Evolutionary conservation across 2,888 invertebrate species (phyloP).

Genomic region (Rhagium mordax): DNA sequence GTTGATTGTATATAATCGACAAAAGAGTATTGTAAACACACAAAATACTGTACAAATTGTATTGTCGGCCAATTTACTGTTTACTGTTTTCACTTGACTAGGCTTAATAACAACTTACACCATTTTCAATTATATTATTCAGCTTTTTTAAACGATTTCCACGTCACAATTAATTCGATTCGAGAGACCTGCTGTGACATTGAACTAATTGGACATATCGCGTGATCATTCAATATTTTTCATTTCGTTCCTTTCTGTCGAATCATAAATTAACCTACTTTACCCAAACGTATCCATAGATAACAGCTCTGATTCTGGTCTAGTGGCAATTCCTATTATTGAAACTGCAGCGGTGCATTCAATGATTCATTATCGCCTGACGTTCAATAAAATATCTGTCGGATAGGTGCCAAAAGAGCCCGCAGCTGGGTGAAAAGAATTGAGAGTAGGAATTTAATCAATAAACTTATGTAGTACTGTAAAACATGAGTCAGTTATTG

Average conservation of each 20-base stretch:
- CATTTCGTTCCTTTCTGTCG: neutral
- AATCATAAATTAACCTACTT: neutral
- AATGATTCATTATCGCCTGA: neutral
- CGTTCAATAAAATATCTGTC: neutral
- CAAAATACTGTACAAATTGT: too few species aligned
- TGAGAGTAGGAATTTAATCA: neutral
- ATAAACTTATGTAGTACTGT: neutral
- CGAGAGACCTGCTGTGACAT: neutral
- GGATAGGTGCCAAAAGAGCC: neutral
- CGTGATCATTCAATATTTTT: neutral
- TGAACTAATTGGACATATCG: neutral
- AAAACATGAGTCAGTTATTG: neutral
- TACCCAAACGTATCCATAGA: neutral
- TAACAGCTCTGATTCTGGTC: neutral
- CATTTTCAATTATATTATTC: too few species aligned
- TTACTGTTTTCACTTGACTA: too few species aligned
- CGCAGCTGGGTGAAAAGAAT: neutral
- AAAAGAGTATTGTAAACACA: too few species aligned
- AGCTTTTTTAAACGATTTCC: too few species aligned
- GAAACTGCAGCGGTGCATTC: neutral
- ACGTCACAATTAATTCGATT: too few species aligned
- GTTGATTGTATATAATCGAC: too few species aligned
- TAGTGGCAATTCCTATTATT: neutral
- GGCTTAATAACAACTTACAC: too few species aligned
- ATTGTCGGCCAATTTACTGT: too few species aligned